These are phyloP conservation scores for Coturnix japonica DNA, from an alignment of 2,113 vertebrate genomes.

Conservation along the genomic window DNA sequence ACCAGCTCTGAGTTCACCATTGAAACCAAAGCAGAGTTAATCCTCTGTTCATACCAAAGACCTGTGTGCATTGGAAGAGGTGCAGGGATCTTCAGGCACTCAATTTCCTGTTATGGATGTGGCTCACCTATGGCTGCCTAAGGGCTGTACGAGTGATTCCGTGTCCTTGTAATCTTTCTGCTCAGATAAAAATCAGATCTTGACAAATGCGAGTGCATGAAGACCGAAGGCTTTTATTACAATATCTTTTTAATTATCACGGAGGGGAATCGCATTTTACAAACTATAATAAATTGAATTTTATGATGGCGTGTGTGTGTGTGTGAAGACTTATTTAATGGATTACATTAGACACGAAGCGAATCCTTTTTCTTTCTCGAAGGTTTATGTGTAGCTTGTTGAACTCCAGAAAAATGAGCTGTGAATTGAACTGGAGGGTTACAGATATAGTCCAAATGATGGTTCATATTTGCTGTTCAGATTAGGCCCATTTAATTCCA, in stretches of 20 bases:
- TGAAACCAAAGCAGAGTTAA: accelerated
- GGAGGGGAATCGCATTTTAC: conserved; percentile 15
- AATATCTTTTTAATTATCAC: conserved; percentile 65
- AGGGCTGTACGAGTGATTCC: background rate
- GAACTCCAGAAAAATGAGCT: conserved; percentile 26
- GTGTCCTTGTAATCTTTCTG: background rate
- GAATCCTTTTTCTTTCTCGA: background rate
- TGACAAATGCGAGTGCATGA: background rate
- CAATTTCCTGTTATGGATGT: background rate
- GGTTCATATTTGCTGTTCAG: background rate
- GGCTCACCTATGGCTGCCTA: background rate
- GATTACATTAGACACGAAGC: background rate
- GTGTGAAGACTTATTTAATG: conserved; percentile 38
- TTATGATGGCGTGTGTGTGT: conserved; percentile 9
- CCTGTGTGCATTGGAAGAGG: accelerated
- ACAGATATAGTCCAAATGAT: background rate
- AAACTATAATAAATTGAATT: conserved; percentile 47
- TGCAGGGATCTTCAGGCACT: background rate
- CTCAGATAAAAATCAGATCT: conserved; percentile 24
- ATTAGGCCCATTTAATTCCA: conserved; percentile 33
- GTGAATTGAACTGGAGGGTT: background rate
- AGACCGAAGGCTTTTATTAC: conserved; percentile 18
- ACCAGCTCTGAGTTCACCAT: background rate
- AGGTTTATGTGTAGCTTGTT: conserved; percentile 3
- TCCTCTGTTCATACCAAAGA: accelerated